These are phyloP conservation scores for Chamaea fasciata DNA, from an alignment of 2,113 vertebrate genomes.

Conservation along the genomic window DNA sequence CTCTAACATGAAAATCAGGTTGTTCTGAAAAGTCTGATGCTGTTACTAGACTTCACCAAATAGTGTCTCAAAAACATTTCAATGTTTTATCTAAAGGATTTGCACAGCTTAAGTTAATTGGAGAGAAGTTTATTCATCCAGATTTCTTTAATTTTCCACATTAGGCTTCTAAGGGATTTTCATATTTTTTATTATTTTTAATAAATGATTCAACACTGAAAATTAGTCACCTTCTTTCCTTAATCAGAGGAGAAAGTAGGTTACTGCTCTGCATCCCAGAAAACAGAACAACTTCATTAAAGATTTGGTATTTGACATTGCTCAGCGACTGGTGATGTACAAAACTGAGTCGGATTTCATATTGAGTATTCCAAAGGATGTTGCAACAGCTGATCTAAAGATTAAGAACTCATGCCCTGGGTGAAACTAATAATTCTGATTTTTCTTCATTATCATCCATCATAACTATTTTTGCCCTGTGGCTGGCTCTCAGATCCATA, in stretches of 20 bases:
- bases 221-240: slow-evolving; percentile 32
- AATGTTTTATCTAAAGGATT: slow-evolving; percentile 24
- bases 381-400: background rate
- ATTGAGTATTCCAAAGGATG: background rate
- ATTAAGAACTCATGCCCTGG: background rate
- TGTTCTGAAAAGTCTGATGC: slow-evolving; percentile 28
- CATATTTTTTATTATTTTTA: background rate
- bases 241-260: slow-evolving; percentile 58
- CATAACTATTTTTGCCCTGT: background rate
- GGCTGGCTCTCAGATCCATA: background rate
- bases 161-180: slow-evolving; percentile 3
- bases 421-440: background rate
- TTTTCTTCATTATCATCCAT: background rate
- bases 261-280: slow-evolving; percentile 17
- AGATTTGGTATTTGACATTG: background rate
- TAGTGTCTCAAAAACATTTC: slow-evolving; percentile 50
- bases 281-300: background rate
- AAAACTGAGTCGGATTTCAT: background rate
- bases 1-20: slow-evolving; percentile 47
- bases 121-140: slow-evolving; percentile 52
- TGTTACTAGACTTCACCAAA: slow-evolving; percentile 42
- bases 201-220: slow-evolving; percentile 24
- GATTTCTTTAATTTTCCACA: slow-evolving; percentile 43
- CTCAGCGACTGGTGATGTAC: background rate
- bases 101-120: slow-evolving; percentile 36